Conservation (phyloP, 1,140 invertebrate species). For the Eriocheir sinensis region DNA sequence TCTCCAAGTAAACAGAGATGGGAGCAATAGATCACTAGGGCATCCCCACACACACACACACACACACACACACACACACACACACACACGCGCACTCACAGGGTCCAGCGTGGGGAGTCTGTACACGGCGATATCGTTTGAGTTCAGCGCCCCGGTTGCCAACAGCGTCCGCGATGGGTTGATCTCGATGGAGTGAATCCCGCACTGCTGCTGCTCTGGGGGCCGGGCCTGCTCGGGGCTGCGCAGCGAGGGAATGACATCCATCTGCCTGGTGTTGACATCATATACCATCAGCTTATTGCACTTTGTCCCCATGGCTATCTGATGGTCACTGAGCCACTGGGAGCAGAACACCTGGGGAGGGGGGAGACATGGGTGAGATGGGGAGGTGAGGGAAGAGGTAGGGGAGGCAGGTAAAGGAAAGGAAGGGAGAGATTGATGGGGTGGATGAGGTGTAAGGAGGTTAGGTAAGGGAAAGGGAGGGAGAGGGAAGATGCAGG, state of each 20-base stretch:
- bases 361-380: not conserved
- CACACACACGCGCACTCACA: slow-evolving; percentile 88
- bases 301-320: slow-evolving; percentile 98
- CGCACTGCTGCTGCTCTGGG: slow-evolving; percentile 82
- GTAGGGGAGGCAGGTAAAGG: not conserved
- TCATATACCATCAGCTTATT: slow-evolving; percentile 96
- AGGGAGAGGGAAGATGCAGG: too few relatives aligned
- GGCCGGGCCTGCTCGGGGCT: slow-evolving; percentile 80
- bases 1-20: too few relatives aligned
- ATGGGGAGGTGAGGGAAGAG: not conserved
- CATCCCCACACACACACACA: too few relatives aligned
- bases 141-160: slow-evolving; percentile 95
- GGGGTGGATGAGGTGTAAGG: not conserved
- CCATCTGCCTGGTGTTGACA: slow-evolving; percentile 89
- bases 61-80: too few relatives aligned
- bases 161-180: slow-evolving; percentile 95
- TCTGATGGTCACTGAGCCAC: slow-evolving; percentile 96
- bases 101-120: slow-evolving; percentile 95
- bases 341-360: slow-evolving; percentile 93
- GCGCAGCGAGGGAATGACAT: slow-evolving; percentile 91
- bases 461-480: not conserved
- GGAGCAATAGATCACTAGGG: too few relatives aligned
- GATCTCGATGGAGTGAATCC: slow-evolving; percentile 96
- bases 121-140: slow-evolving; percentile 96
- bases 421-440: not conserved